A percentile compares a stretch with the other conserved stretches of the same genome.
Conservation (phyloP, 2,888 invertebrate species). For the Drepanosiphum platanoidis region DNA sequence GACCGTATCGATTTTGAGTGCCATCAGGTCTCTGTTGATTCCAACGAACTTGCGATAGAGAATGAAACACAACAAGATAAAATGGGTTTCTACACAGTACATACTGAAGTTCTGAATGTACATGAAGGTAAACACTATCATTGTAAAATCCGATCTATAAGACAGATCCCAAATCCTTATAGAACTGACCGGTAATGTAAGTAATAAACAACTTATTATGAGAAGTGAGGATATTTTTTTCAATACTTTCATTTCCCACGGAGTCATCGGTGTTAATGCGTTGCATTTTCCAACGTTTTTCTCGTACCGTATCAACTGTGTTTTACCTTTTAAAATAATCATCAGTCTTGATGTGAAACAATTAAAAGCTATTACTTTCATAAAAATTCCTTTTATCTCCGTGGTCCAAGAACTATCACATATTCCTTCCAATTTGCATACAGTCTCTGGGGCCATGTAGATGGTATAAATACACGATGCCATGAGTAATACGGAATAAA, state of each 20-base stretch:
- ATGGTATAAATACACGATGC: conserved; percentile 6
- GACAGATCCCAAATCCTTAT: background rate
- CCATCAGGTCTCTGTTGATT: conserved; percentile 11
- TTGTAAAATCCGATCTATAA: background rate
- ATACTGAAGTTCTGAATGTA: conserved; percentile 61
- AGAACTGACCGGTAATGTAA: background rate
- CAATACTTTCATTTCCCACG: background rate
- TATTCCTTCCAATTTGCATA: background rate
- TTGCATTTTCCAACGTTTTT: background rate
- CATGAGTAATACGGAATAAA: background rate
- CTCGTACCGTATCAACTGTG: background rate
- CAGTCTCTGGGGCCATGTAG: background rate
- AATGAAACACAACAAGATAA: conserved; percentile 24
- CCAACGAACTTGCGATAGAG: conserved; percentile 26
- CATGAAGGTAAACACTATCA: conserved; percentile 5
- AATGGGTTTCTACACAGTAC: conserved; percentile 57
- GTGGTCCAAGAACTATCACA: conserved; percentile 5
- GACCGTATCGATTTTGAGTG: background rate
- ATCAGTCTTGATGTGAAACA: conserved; percentile 1
- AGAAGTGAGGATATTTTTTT: background rate
- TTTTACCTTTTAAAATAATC: background rate
- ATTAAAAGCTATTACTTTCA: background rate
- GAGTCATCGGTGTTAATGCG: background rate
- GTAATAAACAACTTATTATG: background rate
- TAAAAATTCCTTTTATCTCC: conserved; percentile 4